A percentile compares a stretch with the other conserved stretches of the same genome.
Evolutionary conservation across 2,113 vertebrate genomes (phyloP).

Genomic region (Halichoeres trimaculatus): DNA sequence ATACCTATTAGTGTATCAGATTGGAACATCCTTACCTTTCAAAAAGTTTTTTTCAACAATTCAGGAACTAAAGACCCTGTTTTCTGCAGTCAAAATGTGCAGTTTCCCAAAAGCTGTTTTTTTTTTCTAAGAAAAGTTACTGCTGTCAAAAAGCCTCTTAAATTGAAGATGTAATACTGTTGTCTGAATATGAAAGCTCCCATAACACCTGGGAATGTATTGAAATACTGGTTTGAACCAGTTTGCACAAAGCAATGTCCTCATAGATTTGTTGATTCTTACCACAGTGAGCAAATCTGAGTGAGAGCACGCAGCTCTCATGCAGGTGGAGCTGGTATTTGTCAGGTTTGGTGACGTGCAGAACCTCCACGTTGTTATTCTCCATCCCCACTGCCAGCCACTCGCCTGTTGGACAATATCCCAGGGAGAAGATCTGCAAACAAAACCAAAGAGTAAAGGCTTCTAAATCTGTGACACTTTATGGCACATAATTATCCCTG

Average conservation of each 20-base stretch:
- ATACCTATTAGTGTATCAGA: too few species aligned
- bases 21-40: too few species aligned
- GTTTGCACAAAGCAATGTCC: background rate
- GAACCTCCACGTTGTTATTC: conserved; percentile 97
- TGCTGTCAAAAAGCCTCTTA: too few species aligned
- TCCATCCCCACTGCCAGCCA: conserved; percentile 98
- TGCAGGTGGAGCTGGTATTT: conserved; percentile 98
- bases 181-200: too few species aligned
- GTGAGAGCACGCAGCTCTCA: conserved; percentile 97
- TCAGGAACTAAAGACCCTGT: too few species aligned
- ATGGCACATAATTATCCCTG: background rate
- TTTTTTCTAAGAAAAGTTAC: too few species aligned
- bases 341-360: conserved; percentile 96
- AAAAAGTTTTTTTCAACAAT: too few species aligned
- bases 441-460: background rate
- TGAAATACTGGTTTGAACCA: background rate
- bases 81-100: too few species aligned
- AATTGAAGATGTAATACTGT: too few species aligned
- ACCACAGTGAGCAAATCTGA: conserved; percentile 97
- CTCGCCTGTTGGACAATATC: conserved; percentile 96
- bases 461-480: background rate
- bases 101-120: too few species aligned
- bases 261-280: conserved; percentile 38
- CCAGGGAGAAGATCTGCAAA: conserved; percentile 93
- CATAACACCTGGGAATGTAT: too few species aligned